Percentiles rank a stretch among this genome's conserved stretches.
Conservation (phyloP, 2,888 invertebrate genomes). For the Tetranychus truncatus region DNA sequence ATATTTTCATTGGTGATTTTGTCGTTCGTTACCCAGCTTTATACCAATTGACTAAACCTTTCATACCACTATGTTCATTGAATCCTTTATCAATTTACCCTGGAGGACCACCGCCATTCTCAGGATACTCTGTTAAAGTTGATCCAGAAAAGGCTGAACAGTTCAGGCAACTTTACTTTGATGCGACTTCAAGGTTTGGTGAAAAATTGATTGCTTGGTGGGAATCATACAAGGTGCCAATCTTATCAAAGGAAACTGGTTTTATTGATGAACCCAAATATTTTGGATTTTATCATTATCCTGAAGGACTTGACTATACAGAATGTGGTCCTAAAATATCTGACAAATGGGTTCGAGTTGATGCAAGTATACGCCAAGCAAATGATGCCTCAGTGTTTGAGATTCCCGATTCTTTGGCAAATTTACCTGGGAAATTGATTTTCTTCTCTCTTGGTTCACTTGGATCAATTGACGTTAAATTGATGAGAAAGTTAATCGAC, state of each 20-base stretch:
- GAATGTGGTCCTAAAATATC: constrained; percentile 11
- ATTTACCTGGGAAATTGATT: constrained; percentile 16
- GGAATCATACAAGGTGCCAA: background rate
- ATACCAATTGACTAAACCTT: background rate
- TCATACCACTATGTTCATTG: background rate
- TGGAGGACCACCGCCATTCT: background rate
- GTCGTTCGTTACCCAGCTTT: background rate
- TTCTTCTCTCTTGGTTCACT: constrained; percentile 20
- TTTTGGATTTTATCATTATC: constrained; percentile 20
- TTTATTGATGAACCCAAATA: constrained; percentile 6
- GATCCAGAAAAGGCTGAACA: constrained; percentile 4
- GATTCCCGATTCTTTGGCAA: constrained; percentile 14
- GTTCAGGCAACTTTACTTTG: background rate
- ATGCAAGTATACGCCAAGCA: background rate
- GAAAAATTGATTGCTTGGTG: background rate
- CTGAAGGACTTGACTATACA: constrained; percentile 19
- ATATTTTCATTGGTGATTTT: background rate
- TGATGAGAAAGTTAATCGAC: constrained; percentile 17
- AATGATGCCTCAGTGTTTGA: constrained; percentile 10
- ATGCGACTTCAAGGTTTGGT: background rate
- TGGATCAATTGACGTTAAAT: constrained; percentile 14
- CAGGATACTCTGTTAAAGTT: constrained; percentile 14
- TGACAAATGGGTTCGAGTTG: background rate
- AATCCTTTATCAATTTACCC: background rate
- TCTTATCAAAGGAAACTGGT: background rate